Evolutionary conservation across 2,113 vertebrate genomes (phyloP).

Genomic region (Lontra canadensis): DNA sequence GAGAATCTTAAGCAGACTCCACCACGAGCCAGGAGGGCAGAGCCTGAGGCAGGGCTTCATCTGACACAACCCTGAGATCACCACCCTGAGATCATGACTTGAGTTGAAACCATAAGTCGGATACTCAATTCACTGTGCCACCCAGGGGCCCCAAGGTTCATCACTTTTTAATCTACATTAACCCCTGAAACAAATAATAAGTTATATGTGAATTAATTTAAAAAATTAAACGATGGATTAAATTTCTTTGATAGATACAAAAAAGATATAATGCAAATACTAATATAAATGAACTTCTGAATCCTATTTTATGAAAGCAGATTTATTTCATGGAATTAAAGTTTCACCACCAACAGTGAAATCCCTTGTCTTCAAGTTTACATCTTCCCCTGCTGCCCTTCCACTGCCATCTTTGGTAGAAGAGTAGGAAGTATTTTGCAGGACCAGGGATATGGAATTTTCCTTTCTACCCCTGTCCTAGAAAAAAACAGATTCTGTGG

Average conservation of each 20-base stretch:
- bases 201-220: no score
- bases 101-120: background rate
- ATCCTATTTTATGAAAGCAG: conserved; percentile 2
- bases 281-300: conserved; percentile 14
- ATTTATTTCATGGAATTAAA: background rate
- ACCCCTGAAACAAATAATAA: no score
- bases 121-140: background rate
- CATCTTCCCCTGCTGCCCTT: background rate
- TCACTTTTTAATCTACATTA: conserved; percentile 16
- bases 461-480: background rate
- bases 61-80: background rate
- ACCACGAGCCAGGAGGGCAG: background rate
- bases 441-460: background rate
- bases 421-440: background rate
- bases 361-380: background rate
- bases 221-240: background rate
- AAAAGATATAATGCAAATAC: background rate
- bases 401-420: background rate
- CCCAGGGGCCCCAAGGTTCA: background rate
- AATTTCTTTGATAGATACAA: background rate
- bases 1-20: background rate
- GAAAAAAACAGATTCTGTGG: background rate
- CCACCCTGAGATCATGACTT: background rate
- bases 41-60: background rate
- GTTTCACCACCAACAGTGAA: background rate